A percentile compares a stretch with the other conserved stretches of the same genome.
phyloP scores from a whole-genome alignment of 2,888 invertebrate species.

The Marasmarcha lunaedactyla region DNA sequence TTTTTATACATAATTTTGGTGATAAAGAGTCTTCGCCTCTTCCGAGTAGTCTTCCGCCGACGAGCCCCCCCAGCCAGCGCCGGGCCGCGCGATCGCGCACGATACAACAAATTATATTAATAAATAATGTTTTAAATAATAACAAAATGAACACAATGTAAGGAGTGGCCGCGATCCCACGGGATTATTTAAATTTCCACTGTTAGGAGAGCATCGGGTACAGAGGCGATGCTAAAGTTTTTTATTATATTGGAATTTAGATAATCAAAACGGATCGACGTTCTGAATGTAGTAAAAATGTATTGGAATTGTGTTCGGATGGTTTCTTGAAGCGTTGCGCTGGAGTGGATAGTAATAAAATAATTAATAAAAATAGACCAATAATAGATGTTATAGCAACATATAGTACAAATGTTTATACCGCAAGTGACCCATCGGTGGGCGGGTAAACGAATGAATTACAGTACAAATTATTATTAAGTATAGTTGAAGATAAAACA shows the following conservation, averaged over 20 bases:
- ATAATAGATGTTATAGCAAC: conserved; percentile 16
- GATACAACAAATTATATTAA: conserved; percentile 68
- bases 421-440: background rate
- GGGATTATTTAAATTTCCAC: conserved; percentile 28
- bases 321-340: conserved; percentile 47
- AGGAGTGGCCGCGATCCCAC: conserved; percentile 43
- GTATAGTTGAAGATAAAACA: conserved; percentile 21
- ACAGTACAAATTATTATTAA: conserved; percentile 67
- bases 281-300: conserved; percentile 58
- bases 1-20: background rate
- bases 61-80: conserved; percentile 26
- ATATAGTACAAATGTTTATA: conserved; percentile 52
- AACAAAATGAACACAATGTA: conserved; percentile 57
- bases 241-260: conserved; percentile 38
- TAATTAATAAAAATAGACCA: conserved; percentile 17
- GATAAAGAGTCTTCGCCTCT: conserved; percentile 25
- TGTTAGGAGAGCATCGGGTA: conserved; percentile 32
- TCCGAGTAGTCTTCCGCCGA: conserved; percentile 59
- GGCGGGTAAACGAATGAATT: conserved; percentile 35
- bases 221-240: conserved; percentile 37
- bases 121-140: conserved; percentile 67
- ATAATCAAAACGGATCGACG: conserved; percentile 23
- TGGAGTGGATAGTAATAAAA: conserved; percentile 29
- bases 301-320: conserved; percentile 55
- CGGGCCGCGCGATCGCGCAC: conserved; percentile 43